Evolutionary conservation across 2,888 invertebrate genomes (phyloP), one percentile per base, ranked within the genome.

Genomic region (Sphaeridia pumilis): DNA sequence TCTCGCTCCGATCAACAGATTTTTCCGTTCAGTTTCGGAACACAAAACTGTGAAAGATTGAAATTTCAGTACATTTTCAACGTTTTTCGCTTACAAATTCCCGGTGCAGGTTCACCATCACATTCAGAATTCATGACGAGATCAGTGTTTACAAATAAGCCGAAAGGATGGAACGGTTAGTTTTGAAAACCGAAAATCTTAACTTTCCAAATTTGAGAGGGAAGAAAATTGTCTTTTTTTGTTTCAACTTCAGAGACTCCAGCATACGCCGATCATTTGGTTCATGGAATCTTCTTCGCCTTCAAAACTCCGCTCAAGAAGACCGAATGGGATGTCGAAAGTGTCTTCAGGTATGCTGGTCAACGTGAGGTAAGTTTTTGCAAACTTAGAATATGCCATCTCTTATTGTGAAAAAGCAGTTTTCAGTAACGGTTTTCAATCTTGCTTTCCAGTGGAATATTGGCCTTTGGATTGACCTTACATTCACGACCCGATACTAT

Each of bases 381-480:
- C 31, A 14, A 31, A 31, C 14, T 7, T 10, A 31, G 14, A 14
- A 31, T 31, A 31, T 31, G 31, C 31, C 14, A 31, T 14, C 14
- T 31, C 31, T 31, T 10, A 31, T 31, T 7, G 31, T 10, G 14
- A 31, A 7, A 10, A 10, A 14, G 14, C 7, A 31, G 10, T 14
- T 31, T 31, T 31, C 31, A 14, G 31, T 38, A 5, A 38, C 38
- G 5, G n/a, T 38, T 38, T 38, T 14, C 38, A 17, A 38, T 12
- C 20, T 17, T 38, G 17, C 52, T 34, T 56, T 58, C 35, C 69
- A 89, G 87, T 73, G 83, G 21, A 88, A 86, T 68, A 72, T 99
- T 55, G 97, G 97, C 0, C 71, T 98, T 22, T 92, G 97, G 89
- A 83, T 99, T 58, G 97, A 98, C 72, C 75, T 99, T 59, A 97